A percentile compares a stretch with the other conserved stretches of the same genome.
phyloP scores from a whole-genome alignment of 2,888 invertebrate species.

The Phytoseiulus persimilis region DNA sequence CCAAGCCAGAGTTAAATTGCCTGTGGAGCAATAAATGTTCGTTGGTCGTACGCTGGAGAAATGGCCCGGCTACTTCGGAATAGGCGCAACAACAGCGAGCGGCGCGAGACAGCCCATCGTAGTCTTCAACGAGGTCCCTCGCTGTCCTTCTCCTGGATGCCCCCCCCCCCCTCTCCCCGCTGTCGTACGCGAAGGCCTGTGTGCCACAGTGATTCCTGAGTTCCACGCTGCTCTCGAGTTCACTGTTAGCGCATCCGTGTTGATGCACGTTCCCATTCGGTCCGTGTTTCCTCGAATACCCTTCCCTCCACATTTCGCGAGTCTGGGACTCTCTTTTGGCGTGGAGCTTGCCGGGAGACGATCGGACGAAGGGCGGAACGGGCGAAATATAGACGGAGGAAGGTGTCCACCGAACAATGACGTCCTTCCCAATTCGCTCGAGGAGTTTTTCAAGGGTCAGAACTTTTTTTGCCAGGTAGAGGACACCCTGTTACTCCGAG shows the following conservation, averaged over 20 bases:
- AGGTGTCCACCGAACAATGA: neutral
- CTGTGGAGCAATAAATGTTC: constrained; percentile 5
- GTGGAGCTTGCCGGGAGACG: too few relatives aligned
- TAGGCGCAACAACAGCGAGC: neutral
- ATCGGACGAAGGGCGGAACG: too few relatives aligned
- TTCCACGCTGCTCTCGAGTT: too few relatives aligned
- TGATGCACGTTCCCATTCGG: too few relatives aligned
- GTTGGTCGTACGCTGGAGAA: neutral
- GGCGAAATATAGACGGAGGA: neutral
- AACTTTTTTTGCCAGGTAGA: neutral
- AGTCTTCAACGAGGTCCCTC: neutral
- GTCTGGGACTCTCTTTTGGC: too few relatives aligned
- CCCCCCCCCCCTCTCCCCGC: neutral
- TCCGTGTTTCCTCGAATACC: too few relatives aligned
- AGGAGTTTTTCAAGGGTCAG: neutral
- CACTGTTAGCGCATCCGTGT: too few relatives aligned
- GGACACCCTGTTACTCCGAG: neutral
- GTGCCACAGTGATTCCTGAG: too few relatives aligned
- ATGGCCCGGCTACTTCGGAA: neutral
- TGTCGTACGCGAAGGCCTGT: too few relatives aligned
- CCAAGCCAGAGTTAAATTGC: neutral
- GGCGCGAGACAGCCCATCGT: too few relatives aligned
- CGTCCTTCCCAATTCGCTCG: neutral
- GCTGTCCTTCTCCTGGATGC: neutral
- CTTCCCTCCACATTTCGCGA: too few relatives aligned